Percentiles rank a stretch among this genome's conserved stretches.
These are phyloP conservation scores for Lineus longissimus DNA, from an alignment of 1,140 invertebrate species.

Conservation along the genomic window DNA sequence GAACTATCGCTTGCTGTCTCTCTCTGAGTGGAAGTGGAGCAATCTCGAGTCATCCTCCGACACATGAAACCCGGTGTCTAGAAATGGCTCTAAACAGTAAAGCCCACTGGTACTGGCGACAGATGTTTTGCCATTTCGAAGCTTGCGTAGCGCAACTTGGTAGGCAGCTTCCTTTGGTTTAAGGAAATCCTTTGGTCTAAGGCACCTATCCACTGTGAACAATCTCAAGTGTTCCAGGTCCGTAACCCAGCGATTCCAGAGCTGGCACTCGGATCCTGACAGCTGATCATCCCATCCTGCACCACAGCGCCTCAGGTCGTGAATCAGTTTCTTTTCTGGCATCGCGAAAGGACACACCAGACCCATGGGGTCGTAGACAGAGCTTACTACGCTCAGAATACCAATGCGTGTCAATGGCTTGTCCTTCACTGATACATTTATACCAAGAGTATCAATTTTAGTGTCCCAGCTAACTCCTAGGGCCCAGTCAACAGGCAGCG, in stretches of 20 bases:
- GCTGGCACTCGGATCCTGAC: no score
- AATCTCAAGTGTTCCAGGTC: background rate
- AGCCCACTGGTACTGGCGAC: no score
- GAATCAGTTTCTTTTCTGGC: background rate
- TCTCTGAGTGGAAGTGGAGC: no score
- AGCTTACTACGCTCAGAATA: background rate
- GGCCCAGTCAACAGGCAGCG: background rate
- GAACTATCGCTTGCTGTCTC: no score
- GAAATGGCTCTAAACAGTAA: no score
- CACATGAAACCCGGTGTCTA: no score
- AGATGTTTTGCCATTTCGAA: no score
- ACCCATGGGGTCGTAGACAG: constrained; percentile 7
- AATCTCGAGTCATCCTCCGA: no score
- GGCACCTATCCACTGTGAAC: background rate
- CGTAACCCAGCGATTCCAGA: background rate
- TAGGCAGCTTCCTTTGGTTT: background rate
- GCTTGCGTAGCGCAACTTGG: no score
- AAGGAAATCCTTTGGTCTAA: background rate
- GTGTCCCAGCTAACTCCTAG: constrained; percentile 6
- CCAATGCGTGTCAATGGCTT: background rate
- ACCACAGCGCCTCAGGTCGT: background rate
- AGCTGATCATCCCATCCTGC: background rate
- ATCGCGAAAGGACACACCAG: background rate
- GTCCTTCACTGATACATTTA: background rate
- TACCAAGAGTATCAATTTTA: constrained; percentile 12